Evolutionary conservation across 1,140 invertebrate genomes (phyloP), one percentile per base, ranked within the genome.

Genomic region (Anthonomus grandis): DNA sequence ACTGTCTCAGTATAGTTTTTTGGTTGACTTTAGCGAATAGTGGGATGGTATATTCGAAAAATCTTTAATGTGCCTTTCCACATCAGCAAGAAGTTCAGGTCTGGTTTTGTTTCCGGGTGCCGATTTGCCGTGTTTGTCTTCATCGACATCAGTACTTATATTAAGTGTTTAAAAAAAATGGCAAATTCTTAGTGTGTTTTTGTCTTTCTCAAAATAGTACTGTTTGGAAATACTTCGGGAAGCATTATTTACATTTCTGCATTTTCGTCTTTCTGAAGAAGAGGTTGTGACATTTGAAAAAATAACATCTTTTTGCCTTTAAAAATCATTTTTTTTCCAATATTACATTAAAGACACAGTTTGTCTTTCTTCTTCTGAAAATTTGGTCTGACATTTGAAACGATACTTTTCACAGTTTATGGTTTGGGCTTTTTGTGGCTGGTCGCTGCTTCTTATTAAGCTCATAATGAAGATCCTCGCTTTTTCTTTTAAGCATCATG

Each of bases 111-210:
- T 48, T 31, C 45, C 45, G n/a, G 45, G 25, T 34, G 8, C 25
- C 27, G 45, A 48, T 48, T 48, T 48, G n/a, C 45, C 45, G 17
- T 27, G 22, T 48, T 48, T 31, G 18, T 48, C 45, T 48, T 48
- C 45, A 18, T 27, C 46, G 13, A 48, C 46, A 48, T 48, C 46
- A 48, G 4, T 18, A 31, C 23, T 17, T 31, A 48, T 48, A 48
- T 48, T n/a, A n/a, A n/a, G n/a, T n/a, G n/a, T 48, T 48, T 48
- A 13, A 34, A 19, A 17, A 48, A 48, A 48, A 48, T 48, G 46
- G 19, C 46, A 48, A n/a, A 48, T 34, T 34, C 46, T 48, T n/a
- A 48, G 15, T 48, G 27, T 48, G 25, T 48, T 34, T 48, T 31
- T 48, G n/a, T 48, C 15, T 31, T 48, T 34, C 19, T 48, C 25